A percentile compares a stretch with the other conserved stretches of the same genome.
Evolutionary conservation across 2,113 vertebrate genomes (phyloP).

Genomic region (Hippopotamus amphibius): DNA sequence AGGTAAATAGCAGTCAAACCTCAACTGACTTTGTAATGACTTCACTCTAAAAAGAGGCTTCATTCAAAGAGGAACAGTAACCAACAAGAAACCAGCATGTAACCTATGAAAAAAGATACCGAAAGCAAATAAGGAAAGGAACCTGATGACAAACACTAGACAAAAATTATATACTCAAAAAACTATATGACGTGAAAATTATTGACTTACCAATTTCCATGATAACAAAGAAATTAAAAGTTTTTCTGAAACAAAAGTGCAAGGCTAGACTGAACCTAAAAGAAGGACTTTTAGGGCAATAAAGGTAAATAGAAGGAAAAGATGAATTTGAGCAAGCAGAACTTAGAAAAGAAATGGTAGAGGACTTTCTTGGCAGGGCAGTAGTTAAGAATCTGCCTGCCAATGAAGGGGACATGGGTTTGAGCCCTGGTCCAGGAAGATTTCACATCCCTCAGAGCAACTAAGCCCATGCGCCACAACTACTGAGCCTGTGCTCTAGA

Average conservation of each 20-base stretch:
- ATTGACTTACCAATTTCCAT: neutral
- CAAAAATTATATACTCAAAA: neutral
- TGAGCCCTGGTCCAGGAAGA: too few relatives aligned
- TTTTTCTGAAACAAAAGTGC: neutral
- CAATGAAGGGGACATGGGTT: too few relatives aligned
- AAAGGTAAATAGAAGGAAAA: neutral
- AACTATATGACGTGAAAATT: neutral
- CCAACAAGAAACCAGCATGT: neutral
- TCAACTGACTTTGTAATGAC: constrained; percentile 8
- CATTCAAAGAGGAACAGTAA: constrained; percentile 19
- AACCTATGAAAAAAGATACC: neutral
- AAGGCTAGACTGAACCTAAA: constrained; percentile 5
- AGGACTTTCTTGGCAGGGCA: neutral
- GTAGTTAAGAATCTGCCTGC: too few relatives aligned
- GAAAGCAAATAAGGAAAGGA: neutral
- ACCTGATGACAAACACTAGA: neutral
- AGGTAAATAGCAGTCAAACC: neutral
- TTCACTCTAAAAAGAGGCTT: neutral
- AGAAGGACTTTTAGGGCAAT: neutral
- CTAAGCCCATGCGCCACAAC: too few relatives aligned
- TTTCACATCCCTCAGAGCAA: too few relatives aligned
- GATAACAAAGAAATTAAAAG: neutral
- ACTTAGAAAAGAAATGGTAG: neutral
- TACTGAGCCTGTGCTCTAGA: too few relatives aligned
- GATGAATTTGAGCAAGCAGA: neutral